Percentiles rank a stretch among this genome's conserved stretches.
Conservation (phyloP, 37 sponge, comb jelly and placozoan species). For the Beroe forskalii region DNA sequence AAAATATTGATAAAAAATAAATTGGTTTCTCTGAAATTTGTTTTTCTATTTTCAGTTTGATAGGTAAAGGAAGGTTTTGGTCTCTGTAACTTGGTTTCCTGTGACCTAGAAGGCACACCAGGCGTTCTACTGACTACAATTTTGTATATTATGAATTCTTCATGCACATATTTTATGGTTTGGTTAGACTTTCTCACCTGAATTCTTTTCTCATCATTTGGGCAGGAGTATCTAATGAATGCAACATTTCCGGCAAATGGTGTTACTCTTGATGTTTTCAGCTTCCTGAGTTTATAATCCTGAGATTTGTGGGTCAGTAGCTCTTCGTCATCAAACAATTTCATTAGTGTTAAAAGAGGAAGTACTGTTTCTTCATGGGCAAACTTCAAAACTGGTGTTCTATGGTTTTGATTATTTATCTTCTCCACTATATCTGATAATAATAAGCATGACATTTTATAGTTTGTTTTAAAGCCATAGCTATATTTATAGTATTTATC, state of each 20-base stretch:
- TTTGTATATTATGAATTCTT: too few species aligned
- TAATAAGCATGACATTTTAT: conserved; percentile 39
- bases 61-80: too few species aligned
- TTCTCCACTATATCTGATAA: neutral
- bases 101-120: too few species aligned
- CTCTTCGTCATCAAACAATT: neutral
- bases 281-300: neutral
- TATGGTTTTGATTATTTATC: neutral
- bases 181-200: too few species aligned
- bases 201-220: neutral
- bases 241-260: conserved; percentile 54
- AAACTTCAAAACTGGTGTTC: conserved; percentile 32
- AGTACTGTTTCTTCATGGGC: conserved; percentile 60
- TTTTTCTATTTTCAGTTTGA: too few species aligned
- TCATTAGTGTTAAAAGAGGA: neutral
- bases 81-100: too few species aligned
- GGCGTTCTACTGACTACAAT: too few species aligned
- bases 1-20: too few species aligned
- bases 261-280: neutral
- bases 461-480: neutral
- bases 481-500: conserved; percentile 56
- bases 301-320: neutral
- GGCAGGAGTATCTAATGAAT: conserved; percentile 19
- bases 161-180: too few species aligned
- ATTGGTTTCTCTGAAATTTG: too few species aligned